These are phyloP conservation scores for Chironomus riparius DNA, from an alignment of 2,888 invertebrate genomes.

Conservation along the genomic window DNA sequence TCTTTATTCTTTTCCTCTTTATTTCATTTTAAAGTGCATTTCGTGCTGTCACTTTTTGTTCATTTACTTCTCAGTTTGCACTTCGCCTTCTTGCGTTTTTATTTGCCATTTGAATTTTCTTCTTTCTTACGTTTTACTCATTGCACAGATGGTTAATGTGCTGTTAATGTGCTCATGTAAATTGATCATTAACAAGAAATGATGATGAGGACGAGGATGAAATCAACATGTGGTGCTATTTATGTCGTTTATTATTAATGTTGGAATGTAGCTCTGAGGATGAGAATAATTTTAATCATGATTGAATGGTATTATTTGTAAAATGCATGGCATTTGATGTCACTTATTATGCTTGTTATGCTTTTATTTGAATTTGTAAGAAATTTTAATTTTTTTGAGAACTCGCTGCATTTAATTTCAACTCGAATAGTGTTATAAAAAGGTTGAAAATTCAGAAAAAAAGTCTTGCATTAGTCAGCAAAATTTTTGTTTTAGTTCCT, in stretches of 20 bases:
- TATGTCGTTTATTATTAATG: not conserved
- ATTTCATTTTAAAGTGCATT: not conserved
- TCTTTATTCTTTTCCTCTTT: not conserved
- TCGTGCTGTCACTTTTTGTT: constrained; percentile 3
- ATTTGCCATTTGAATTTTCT: not conserved
- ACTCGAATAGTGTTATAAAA: too few species aligned
- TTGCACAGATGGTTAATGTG: constrained; percentile 13
- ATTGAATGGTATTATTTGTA: not conserved
- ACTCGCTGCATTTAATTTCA: too few species aligned
- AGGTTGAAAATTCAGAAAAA: too few species aligned
- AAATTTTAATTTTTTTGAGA: too few species aligned
- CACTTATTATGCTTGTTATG: not conserved
- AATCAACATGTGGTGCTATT: not conserved
- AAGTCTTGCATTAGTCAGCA: too few species aligned
- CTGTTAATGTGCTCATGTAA: constrained; percentile 13
- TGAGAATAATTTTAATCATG: not conserved
- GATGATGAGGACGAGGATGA: not conserved
- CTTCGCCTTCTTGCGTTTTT: not conserved
- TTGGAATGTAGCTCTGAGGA: not conserved
- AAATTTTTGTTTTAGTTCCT: too few species aligned
- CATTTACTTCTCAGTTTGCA: too few species aligned
- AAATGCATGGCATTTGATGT: not conserved
- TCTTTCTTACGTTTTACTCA: not conserved
- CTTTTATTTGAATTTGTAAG: too few species aligned
- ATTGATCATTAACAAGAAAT: constrained; percentile 8